Evolutionary conservation across 2,113 vertebrate genomes (phyloP).

Genomic region (Corvus hawaiiensis): DNA sequence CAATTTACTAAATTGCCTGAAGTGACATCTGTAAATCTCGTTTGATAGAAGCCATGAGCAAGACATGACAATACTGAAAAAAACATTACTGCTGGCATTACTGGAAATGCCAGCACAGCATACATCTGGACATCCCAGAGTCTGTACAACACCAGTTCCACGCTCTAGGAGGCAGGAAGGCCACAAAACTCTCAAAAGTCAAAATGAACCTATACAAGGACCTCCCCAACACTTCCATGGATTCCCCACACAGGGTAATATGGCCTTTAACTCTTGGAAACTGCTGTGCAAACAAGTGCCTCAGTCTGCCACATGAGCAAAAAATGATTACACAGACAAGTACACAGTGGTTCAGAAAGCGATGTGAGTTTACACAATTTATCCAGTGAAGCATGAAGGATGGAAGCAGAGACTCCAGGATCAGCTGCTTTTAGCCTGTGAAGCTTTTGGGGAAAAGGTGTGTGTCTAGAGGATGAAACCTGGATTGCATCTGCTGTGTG

Average conservation of each 20-base stretch:
- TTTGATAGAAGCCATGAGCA: not conserved
- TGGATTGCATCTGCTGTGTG: not conserved
- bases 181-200: not conserved
- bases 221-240: not conserved
- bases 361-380: not conserved
- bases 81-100: not conserved
- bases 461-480: not conserved
- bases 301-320: not conserved
- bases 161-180: not conserved
- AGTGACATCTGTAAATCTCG: not conserved
- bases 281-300: not conserved
- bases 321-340: not conserved
- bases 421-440: not conserved
- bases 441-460: not conserved
- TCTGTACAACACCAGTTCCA: not conserved
- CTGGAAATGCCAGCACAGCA: not conserved
- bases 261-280: not conserved
- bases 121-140: not conserved
- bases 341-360: not conserved
- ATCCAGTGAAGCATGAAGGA: not conserved
- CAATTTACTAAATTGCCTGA: not conserved
- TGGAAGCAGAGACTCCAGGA: not conserved
- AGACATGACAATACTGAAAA: fast-evolving
- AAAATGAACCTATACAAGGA: not conserved
- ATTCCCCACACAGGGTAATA: not conserved